These are phyloP conservation scores for Pseudanteris insignis DNA, from an alignment of 2,888 invertebrate genomes.

Conservation along the genomic window DNA sequence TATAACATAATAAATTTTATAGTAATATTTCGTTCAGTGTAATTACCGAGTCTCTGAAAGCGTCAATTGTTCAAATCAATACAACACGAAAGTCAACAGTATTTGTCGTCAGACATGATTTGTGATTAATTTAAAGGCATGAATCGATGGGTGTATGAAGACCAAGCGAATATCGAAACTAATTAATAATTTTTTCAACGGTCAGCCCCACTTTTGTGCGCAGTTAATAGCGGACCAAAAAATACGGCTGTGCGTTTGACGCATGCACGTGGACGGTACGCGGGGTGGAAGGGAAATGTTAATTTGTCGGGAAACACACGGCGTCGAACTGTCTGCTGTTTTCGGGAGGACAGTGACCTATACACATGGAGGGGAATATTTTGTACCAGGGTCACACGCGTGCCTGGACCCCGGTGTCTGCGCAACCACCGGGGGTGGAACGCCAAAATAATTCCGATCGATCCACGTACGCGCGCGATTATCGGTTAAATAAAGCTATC, in stretches of 20 bases:
- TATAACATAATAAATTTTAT: too few relatives aligned
- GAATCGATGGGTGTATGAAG: too few relatives aligned
- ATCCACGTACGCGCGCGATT: slow-evolving; percentile 31
- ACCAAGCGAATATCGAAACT: too few relatives aligned
- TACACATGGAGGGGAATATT: slow-evolving; percentile 40
- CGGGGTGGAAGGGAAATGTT: slow-evolving; percentile 47
- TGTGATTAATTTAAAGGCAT: too few relatives aligned
- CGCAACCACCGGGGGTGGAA: too few relatives aligned
- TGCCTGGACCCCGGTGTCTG: slow-evolving; percentile 25
- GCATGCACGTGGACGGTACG: slow-evolving; percentile 17
- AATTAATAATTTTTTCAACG: slow-evolving; percentile 8
- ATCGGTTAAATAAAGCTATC: slow-evolving; percentile 12
- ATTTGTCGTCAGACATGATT: too few relatives aligned
- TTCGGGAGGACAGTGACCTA: slow-evolving; percentile 52
- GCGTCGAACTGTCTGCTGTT: slow-evolving; percentile 52
- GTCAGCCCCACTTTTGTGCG: slow-evolving; percentile 2
- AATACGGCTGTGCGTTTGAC: slow-evolving; percentile 27
- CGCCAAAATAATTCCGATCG: slow-evolving; percentile 34
- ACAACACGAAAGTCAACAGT: too few relatives aligned
- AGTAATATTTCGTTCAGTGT: too few relatives aligned
- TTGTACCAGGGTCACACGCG: slow-evolving; percentile 40
- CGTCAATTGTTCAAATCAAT: too few relatives aligned
- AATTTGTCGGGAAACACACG: slow-evolving; percentile 48
- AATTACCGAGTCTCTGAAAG: too few relatives aligned
- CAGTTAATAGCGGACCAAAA: slow-evolving; percentile 4